Evolutionary conservation across 2,113 vertebrate species (phyloP).

Genomic region (Gallinago undulata): DNA sequence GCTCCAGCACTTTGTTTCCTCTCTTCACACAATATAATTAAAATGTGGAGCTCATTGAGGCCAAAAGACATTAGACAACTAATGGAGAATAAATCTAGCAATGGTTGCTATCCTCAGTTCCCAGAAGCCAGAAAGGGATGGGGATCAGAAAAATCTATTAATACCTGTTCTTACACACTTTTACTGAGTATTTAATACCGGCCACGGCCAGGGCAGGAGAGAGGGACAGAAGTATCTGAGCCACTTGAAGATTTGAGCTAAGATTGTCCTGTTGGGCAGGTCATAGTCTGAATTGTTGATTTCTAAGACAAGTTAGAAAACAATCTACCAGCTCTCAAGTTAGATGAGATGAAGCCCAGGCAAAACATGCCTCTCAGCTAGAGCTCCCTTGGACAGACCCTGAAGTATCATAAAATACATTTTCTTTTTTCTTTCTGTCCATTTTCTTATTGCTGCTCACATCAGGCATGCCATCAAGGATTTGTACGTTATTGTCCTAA

Average conservation of each 20-base stretch:
- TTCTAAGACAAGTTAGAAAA: neutral
- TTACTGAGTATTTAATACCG: neutral
- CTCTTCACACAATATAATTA: neutral
- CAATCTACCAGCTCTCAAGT: neutral
- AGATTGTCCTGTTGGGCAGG: neutral
- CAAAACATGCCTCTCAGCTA: neutral
- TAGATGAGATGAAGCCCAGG: neutral
- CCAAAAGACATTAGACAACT: neutral
- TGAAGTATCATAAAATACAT: neutral
- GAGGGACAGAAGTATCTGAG: neutral
- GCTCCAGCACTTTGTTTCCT: neutral
- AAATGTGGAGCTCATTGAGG: neutral
- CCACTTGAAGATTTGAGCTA: neutral
- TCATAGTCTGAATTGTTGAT: neutral
- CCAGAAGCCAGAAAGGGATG: neutral
- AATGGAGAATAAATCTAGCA: neutral
- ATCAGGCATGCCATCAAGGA: neutral
- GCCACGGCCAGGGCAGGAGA: neutral
- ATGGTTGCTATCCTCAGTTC: neutral
- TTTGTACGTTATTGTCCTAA: neutral
- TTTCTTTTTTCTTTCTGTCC: neutral
- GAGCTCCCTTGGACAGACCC: neutral
- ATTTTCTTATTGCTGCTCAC: neutral
- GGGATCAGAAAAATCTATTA: neutral
- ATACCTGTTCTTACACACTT: neutral